Conservation (phyloP, 1,140 invertebrate species). For the Brachionus rubens region DNA sequence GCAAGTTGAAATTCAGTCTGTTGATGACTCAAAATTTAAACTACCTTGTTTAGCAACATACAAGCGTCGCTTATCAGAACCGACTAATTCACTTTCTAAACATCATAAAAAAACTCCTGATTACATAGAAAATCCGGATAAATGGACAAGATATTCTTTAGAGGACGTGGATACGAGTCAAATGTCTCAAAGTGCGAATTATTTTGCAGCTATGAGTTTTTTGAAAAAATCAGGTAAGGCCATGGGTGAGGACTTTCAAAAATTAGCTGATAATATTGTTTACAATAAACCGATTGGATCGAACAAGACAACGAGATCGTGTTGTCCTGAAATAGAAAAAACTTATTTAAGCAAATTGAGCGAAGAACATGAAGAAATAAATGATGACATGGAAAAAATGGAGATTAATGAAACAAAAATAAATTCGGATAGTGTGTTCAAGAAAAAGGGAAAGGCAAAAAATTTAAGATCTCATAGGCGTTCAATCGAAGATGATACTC, state of each 20-base stretch:
- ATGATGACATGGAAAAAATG: conserved; percentile 11
- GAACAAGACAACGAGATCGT: neutral
- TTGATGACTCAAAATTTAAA: conserved; percentile 9
- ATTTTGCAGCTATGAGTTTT: conserved; percentile 29
- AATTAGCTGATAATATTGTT: neutral
- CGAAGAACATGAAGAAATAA: conserved; percentile 7
- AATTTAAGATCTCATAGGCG: conserved; percentile 1
- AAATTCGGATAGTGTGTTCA: neutral
- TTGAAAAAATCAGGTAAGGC: neutral
- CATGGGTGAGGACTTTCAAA: neutral
- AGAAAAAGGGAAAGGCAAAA: neutral
- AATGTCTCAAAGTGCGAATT: neutral
- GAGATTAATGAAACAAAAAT: neutral
- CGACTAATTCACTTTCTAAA: neutral
- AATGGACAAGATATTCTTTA: conserved; percentile 36
- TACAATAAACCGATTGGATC: conserved; percentile 38
- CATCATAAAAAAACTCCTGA: conserved; percentile 1
- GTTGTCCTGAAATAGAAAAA: neutral
- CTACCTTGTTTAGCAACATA: neutral
- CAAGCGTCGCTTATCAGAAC: neutral
- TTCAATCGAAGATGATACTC: neutral
- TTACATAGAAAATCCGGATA: neutral
- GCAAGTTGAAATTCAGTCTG: neutral
- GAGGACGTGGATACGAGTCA: conserved; percentile 26
- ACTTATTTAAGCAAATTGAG: neutral